phyloP scores from a whole-genome alignment of 2,113 vertebrate species.

The Pygoscelis antarcticus region DNA sequence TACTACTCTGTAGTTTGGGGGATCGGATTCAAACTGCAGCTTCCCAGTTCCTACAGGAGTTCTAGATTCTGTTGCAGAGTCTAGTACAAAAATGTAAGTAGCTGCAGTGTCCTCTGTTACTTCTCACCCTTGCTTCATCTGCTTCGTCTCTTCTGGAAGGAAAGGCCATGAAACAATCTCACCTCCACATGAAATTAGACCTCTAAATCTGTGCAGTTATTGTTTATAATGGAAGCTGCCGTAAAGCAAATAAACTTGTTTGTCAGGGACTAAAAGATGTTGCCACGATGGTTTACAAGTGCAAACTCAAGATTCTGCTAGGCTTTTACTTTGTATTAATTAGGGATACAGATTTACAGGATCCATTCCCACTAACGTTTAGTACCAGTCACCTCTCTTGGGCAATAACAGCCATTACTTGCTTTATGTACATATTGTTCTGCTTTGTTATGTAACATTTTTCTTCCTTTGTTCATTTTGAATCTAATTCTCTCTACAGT shows the following conservation, averaged over 20 bases:
- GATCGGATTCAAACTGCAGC: neutral
- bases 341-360: neutral
- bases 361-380: neutral
- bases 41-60: neutral
- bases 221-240: neutral
- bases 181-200: neutral
- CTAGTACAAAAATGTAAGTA: neutral
- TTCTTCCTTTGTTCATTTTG: neutral
- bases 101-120: neutral
- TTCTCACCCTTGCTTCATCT: neutral
- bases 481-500: neutral
- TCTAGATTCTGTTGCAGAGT: neutral
- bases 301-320: neutral
- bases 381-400: neutral
- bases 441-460: neutral
- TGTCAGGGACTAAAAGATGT: neutral
- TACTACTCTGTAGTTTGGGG: neutral
- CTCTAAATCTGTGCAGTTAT: neutral
- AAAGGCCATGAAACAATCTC: neutral
- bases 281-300: neutral
- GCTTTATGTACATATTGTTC: neutral
- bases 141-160: neutral
- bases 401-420: neutral
- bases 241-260: neutral
- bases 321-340: conserved; percentile 1